phyloP scores from a whole-genome alignment of 1,140 invertebrate species.

The Asobara japonica region DNA sequence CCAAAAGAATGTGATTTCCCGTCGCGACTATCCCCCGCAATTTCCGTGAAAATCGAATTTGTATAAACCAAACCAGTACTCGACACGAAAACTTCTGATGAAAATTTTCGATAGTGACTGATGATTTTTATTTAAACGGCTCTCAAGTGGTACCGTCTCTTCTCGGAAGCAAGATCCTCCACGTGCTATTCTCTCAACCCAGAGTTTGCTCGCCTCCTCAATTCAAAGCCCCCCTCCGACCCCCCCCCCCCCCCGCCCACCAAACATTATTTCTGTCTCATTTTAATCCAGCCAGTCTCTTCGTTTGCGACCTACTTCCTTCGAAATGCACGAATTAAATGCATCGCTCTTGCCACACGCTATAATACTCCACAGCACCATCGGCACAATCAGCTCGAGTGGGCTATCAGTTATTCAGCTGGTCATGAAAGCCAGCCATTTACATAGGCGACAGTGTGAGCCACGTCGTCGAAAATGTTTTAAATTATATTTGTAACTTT shows the following conservation, averaged over 20 bases:
- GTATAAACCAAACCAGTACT: no score
- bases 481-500: conserved; percentile 29
- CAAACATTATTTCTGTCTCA: conserved; percentile 20
- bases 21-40: no score
- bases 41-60: no score
- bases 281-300: background rate
- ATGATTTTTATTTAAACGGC: background rate
- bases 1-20: no score
- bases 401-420: conserved; percentile 40
- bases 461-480: conserved; percentile 27
- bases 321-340: conserved; percentile 36
- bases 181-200: background rate
- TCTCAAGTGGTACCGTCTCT: background rate
- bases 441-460: conserved; percentile 33
- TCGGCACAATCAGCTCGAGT: conserved; percentile 32
- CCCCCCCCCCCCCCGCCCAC: no score
- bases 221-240: background rate
- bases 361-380: conserved; percentile 18
- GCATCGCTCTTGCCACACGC: conserved; percentile 27
- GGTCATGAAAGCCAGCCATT: conserved; percentile 34
- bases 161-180: background rate
- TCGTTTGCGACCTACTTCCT: conserved; percentile 32
- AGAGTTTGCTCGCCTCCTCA: conserved; percentile 7
- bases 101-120: no score
- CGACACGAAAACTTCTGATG: no score